Base-by-base conservation (phyloP, 2,113 vertebrate species). In the Alethe castanea region DNA sequence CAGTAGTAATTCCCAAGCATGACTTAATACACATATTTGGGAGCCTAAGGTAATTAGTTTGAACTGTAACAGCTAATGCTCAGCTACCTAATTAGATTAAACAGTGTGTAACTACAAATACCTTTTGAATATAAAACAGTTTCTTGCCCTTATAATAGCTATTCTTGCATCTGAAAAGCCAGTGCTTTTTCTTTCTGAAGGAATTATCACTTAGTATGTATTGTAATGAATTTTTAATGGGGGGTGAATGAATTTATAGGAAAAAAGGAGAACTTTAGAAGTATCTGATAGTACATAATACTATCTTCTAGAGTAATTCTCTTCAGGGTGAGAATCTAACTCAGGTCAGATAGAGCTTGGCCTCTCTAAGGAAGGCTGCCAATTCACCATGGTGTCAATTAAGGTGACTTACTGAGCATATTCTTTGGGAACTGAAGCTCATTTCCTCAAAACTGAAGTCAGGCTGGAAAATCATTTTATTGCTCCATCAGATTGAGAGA, bases 1-100 rank as follows among this genome's bases (percentile, higher is more conserved):
- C 79, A 93, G 16, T 59, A 12, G 59, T 29, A 92, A 86, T 90
- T 80, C 50, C 62, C 88, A 86, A 65, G 47, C 19, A 73, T 92
- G 67, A 83, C 70, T 90, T 57, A 73, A 50, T n/a, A 85, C 60
- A 57, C 50, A 36, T 88, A 60, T 77, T 90, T 82, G 88, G 45
- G n/a, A 82, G 12, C 24, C 82, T 59, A 65, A 90, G 62, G 71
- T 96, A 94, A 95, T 95, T 92, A 93, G 45, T 66, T 86, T 77
- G 82, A 92, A 86, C 42, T 50, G 45, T 61, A 92, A 69, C 23
- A 80, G 59, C 57, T 80, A 94, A 88, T 77, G 56, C 54, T 88
- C 57, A 90, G 71, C 59, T 92, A 88, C 50, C 74, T 80, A 86
- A 93, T 93, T 82, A 90, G 57, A 95, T 94, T 88, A 90, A 94